Percentiles rank a stretch among this genome's conserved stretches.
These are phyloP conservation scores for Rhinogobio ventralis DNA, from an alignment of 2,797 vertebrate genomes.

Conservation along the genomic window DNA sequence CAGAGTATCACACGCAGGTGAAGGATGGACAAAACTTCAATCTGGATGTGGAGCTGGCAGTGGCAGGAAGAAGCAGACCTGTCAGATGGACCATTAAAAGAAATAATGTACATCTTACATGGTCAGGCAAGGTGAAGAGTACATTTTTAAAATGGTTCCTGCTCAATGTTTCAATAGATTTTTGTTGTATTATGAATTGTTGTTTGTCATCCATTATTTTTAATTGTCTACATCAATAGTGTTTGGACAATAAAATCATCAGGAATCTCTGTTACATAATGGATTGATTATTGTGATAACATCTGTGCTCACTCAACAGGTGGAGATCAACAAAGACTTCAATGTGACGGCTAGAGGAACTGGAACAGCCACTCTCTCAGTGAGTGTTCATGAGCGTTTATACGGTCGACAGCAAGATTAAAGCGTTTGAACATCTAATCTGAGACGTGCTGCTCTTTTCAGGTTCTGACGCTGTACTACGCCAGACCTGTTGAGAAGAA, in stretches of 20 bases:
- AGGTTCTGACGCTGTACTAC: conserved; percentile 85
- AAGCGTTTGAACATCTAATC: neutral
- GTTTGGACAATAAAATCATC: neutral
- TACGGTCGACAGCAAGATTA: neutral
- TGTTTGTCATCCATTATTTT: neutral
- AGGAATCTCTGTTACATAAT: neutral
- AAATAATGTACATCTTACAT: too few relatives aligned
- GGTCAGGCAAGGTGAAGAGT: too few relatives aligned
- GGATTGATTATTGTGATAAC: neutral
- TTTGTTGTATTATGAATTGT: conserved; percentile 52
- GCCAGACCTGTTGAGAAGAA: conserved; percentile 74
- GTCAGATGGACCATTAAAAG: too few relatives aligned
- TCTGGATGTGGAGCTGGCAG: too few relatives aligned
- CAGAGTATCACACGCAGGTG: too few relatives aligned
- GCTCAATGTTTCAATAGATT: conserved; percentile 68
- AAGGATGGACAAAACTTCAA: too few relatives aligned
- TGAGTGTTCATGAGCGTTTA: conserved; percentile 59
- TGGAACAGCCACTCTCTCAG: conserved; percentile 78
- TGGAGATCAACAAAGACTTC: conserved; percentile 62
- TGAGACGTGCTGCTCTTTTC: conserved; percentile 8
- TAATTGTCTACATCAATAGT: neutral
- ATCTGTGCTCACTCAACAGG: conserved; percentile 10
- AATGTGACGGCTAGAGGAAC: conserved; percentile 72
- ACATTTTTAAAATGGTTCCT: neutral
- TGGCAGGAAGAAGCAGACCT: too few relatives aligned